Evolutionary conservation across 2,888 invertebrate genomes (phyloP).

Genomic region (Drosophila silvestris): DNA sequence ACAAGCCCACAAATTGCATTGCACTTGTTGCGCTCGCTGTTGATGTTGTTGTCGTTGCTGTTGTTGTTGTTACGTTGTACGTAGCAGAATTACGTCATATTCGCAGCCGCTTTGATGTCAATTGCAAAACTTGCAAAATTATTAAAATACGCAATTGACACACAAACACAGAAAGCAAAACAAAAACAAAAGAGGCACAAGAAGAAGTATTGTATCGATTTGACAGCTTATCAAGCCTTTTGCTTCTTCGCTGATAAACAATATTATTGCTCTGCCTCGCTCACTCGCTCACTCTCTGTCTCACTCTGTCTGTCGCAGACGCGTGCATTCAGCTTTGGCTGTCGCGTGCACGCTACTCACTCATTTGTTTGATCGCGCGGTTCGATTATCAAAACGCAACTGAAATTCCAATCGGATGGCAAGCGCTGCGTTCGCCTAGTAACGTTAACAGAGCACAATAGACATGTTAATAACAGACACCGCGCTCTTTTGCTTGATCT

Average conservation of each 20-base stretch:
- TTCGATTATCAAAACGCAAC: conserved; percentile 58
- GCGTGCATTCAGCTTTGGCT: conserved; percentile 9
- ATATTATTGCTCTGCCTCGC: conserved; percentile 19
- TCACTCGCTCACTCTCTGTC: background rate
- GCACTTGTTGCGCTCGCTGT: conserved; percentile 47
- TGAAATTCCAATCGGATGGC: conserved; percentile 38
- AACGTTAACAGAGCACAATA: conserved; percentile 23
- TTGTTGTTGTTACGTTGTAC: conserved; percentile 51
- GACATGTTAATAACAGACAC: conserved; percentile 43
- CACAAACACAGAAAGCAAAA: conserved; percentile 30
- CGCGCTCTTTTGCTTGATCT: conserved; percentile 21
- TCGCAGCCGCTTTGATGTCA: conserved; percentile 59
- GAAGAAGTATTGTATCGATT: conserved; percentile 7
- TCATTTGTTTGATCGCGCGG: conserved; percentile 49
- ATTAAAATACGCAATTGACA: conserved; percentile 64
- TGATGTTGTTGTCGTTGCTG: conserved; percentile 14
- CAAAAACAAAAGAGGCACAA: conserved; percentile 8
- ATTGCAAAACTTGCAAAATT: conserved; percentile 53
- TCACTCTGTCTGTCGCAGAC: background rate
- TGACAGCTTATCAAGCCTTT: conserved; percentile 43
- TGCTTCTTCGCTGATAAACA: conserved; percentile 50
- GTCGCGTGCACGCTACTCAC: conserved; percentile 1
- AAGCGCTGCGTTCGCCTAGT: conserved; percentile 12
- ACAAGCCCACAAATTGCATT: conserved; percentile 60
- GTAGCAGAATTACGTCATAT: conserved; percentile 70